These are phyloP conservation scores for Paraescarpia echinospica DNA, from an alignment of 1,140 invertebrate genomes.

Conservation along the genomic window DNA sequence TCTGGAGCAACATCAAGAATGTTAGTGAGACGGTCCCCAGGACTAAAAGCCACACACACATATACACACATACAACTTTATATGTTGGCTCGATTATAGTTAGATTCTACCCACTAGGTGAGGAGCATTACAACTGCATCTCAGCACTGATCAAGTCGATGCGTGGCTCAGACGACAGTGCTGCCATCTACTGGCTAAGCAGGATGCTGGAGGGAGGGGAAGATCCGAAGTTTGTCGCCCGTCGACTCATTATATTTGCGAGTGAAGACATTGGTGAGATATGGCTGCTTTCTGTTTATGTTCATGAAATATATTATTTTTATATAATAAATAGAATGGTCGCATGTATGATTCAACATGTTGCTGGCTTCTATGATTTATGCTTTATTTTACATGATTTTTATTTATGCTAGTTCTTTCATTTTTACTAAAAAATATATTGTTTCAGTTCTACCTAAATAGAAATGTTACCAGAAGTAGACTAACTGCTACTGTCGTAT, in stretches of 20 bases:
- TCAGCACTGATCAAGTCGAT: conserved; percentile 82
- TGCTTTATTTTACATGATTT: conserved; percentile 11
- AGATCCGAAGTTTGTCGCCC: conserved; percentile 79
- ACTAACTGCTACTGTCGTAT: neutral
- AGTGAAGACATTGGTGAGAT: conserved; percentile 71
- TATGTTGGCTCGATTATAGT: too few relatives aligned
- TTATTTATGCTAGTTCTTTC: neutral
- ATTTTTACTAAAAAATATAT: neutral
- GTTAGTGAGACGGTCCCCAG: too few relatives aligned
- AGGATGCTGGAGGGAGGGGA: conserved; percentile 80
- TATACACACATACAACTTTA: too few relatives aligned
- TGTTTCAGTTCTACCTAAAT: too few relatives aligned
- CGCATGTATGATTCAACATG: neutral
- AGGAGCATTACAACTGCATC: conserved; percentile 81
- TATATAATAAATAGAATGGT: conserved; percentile 7
- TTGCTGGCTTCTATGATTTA: neutral
- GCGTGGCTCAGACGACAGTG: conserved; percentile 79
- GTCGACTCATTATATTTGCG: conserved; percentile 74
- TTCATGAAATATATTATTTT: neutral
- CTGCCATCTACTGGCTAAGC: conserved; percentile 80
- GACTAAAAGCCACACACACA: too few relatives aligned
- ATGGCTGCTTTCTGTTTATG: neutral
- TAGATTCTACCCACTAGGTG: conserved; percentile 56
- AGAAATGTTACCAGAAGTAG: neutral
- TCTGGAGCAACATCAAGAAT: too few relatives aligned